Evolutionary conservation across 2,888 invertebrate species (phyloP).

Genomic region (Amphimallon solstitiale): DNA sequence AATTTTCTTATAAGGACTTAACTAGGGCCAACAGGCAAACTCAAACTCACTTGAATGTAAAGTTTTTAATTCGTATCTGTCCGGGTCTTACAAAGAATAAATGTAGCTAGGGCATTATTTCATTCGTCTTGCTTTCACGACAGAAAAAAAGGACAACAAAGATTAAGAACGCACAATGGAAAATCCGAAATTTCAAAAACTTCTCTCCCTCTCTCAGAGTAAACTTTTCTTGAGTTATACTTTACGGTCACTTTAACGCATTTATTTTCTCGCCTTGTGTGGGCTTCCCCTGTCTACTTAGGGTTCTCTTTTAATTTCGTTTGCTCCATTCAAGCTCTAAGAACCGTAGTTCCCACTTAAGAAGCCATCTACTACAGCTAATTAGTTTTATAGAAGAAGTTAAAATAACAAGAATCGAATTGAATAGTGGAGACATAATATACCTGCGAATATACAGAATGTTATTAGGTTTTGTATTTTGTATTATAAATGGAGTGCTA

Average conservation of each 20-base stretch:
- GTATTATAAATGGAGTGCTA: no score
- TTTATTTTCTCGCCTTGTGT: neutral
- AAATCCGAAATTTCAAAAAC: constrained; percentile 10
- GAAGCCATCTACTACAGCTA: neutral
- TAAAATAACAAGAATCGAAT: neutral
- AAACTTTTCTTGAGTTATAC: constrained; percentile 9
- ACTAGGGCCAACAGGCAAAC: no score
- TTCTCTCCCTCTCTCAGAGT: neutral
- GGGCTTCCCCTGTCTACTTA: neutral
- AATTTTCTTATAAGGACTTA: no score
- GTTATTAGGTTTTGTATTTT: no score
- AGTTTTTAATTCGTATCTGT: no score
- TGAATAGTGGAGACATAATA: no score
- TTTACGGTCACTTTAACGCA: constrained; percentile 15
- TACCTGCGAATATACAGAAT: no score
- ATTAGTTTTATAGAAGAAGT: constrained; percentile 7
- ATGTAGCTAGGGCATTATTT: neutral
- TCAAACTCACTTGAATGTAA: no score
- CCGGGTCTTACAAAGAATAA: no score
- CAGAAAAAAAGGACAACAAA: neutral
- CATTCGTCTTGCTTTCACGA: neutral
- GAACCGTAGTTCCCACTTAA: neutral
- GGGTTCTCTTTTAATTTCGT: constrained; percentile 2
- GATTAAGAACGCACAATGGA: constrained; percentile 1
- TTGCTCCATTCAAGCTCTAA: constrained; percentile 4